A percentile compares a stretch with the other conserved stretches of the same genome.
Evolutionary conservation across 2,888 invertebrate genomes (phyloP).

Genomic region (Poecilus cupreus): DNA sequence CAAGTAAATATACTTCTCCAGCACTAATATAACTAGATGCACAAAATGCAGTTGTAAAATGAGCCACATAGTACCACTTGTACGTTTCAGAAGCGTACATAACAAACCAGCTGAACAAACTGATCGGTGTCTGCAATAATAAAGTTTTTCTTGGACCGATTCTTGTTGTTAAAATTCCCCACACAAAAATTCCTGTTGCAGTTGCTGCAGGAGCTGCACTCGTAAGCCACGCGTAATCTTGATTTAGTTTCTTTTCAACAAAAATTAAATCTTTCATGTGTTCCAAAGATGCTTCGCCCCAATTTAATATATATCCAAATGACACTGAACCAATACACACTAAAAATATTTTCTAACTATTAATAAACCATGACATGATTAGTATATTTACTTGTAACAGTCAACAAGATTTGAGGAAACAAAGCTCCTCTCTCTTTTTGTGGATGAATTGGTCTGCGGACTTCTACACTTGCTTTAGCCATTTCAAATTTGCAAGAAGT

Average conservation of each 20-base stretch:
- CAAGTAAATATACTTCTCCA: slow-evolving; percentile 64
- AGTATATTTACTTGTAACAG: slow-evolving; percentile 24
- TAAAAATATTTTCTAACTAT: slow-evolving; percentile 58
- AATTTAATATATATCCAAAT: slow-evolving; percentile 65
- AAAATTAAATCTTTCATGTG: slow-evolving; percentile 35
- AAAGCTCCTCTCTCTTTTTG: slow-evolving; percentile 19
- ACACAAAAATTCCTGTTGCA: too few species aligned
- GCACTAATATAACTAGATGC: slow-evolving; percentile 63
- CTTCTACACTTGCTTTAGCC: too few species aligned
- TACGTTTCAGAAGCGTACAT: slow-evolving; percentile 53
- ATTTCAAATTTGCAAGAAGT: too few species aligned
- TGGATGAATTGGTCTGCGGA: neutral
- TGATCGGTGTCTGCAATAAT: slow-evolving; percentile 63
- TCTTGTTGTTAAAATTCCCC: slow-evolving; percentile 63
- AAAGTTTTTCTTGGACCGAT: slow-evolving; percentile 65
- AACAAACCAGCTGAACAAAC: slow-evolving; percentile 62
- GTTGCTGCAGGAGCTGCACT: slow-evolving; percentile 65
- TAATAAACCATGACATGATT: neutral
- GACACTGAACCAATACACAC: slow-evolving; percentile 64
- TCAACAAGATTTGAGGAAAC: slow-evolving; percentile 11
- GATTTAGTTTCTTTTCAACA: neutral
- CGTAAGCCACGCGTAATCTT: slow-evolving; percentile 60
- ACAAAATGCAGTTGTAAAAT: slow-evolving; percentile 65
- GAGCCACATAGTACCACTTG: slow-evolving; percentile 51
- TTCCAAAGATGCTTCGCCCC: slow-evolving; percentile 63